Conservation (phyloP, 2,113 vertebrate species). For the Aphelocoma coerulescens region DNA sequence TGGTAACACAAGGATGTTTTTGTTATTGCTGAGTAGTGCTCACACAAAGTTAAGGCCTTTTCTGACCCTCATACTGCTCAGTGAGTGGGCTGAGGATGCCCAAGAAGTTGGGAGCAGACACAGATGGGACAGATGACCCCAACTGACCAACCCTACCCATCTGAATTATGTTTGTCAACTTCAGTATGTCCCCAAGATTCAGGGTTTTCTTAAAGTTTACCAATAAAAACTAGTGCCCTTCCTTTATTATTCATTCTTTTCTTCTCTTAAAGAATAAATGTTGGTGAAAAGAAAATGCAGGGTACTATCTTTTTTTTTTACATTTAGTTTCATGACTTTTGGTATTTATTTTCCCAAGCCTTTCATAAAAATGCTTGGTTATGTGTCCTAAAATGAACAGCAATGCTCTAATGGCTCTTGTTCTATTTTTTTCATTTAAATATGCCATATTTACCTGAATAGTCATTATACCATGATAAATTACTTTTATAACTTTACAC, state of each 20-base stretch:
- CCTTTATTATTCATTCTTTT: neutral
- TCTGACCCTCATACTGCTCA: accelerated
- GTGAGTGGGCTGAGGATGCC: neutral
- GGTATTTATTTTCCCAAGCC: neutral
- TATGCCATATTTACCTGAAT: neutral
- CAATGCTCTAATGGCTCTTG: neutral
- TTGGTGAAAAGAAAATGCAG: neutral
- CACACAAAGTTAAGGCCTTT: neutral
- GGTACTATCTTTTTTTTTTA: neutral
- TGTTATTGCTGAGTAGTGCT: neutral
- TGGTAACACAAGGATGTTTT: neutral
- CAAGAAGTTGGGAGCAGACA: accelerated
- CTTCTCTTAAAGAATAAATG: neutral
- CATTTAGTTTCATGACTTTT: neutral
- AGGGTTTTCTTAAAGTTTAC: neutral
- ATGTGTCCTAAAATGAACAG: neutral
- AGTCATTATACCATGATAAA: neutral
- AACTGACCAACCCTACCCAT: neutral
- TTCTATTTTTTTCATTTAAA: neutral
- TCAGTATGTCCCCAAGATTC: neutral
- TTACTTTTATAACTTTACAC: neutral
- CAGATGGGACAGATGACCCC: neutral
- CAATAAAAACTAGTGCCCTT: neutral
- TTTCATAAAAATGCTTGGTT: neutral
- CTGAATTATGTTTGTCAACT: neutral